These are phyloP conservation scores for Corydoras sp. DNA, from an alignment of 2,113 vertebrate genomes.

Conservation along the genomic window DNA sequence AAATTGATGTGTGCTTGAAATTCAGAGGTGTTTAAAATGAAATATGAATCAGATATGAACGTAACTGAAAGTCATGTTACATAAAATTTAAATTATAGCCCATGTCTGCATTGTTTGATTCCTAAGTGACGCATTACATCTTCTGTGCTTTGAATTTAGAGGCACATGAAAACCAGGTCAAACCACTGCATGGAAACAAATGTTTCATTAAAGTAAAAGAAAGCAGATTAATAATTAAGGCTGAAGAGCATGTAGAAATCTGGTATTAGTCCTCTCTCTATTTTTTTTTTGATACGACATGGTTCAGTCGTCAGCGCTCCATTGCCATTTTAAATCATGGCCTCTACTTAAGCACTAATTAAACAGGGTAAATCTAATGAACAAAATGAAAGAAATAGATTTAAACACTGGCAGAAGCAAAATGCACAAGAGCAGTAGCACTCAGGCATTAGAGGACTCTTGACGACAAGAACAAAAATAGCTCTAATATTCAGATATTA, in stretches of 20 bases:
- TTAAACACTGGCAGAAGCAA: constrained; percentile 23
- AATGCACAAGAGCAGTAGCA: background rate
- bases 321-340: constrained; percentile 12
- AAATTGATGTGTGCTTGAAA: background rate
- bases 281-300: constrained; percentile 12
- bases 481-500: background rate
- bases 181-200: constrained; percentile 3
- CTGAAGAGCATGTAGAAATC: background rate
- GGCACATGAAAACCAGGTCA: background rate
- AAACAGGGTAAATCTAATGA: constrained; percentile 29
- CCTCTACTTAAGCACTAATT: constrained; percentile 36
- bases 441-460: constrained; percentile 3
- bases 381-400: constrained; percentile 19
- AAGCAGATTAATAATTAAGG: constrained; percentile 11
- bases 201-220: background rate
- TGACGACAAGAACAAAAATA: background rate
- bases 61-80: too few species aligned
- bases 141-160: background rate
- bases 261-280: background rate
- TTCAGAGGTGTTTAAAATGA: background rate
- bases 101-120: background rate
- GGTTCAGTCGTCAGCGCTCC: constrained; percentile 15
- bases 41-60: background rate
- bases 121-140: background rate
- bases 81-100: background rate